Conservation (phyloP, 2,888 invertebrate species). For the Andrena hattorfiana region DNA sequence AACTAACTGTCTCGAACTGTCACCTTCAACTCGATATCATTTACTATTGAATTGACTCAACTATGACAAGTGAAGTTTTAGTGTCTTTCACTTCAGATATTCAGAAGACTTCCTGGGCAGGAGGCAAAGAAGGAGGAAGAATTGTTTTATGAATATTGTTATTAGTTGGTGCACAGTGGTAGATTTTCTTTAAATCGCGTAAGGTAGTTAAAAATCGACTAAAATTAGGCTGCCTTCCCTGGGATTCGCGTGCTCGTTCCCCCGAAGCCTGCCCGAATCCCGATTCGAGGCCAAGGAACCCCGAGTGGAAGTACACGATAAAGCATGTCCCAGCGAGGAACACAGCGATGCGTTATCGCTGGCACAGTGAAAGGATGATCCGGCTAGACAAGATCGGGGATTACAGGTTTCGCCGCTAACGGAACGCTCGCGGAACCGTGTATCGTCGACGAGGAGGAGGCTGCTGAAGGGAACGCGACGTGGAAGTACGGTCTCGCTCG, state of each 20-base stretch:
- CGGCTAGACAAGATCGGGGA: conserved; percentile 66
- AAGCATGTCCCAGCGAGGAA: conserved; percentile 48
- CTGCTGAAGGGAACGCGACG: conserved; percentile 35
- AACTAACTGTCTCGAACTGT: conserved; percentile 31
- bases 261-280: neutral
- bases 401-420: conserved; percentile 58
- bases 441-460: conserved; percentile 39
- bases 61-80: conserved; percentile 26
- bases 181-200: no score
- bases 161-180: no score
- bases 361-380: conserved; percentile 65
- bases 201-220: no score
- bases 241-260: neutral
- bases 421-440: conserved; percentile 48
- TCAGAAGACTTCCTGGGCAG: no score
- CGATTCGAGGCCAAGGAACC: conserved; percentile 17
- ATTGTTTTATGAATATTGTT: no score
- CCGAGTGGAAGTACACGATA: conserved; percentile 39
- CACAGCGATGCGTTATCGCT: conserved; percentile 60
- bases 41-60: neutral
- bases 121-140: no score
- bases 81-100: neutral
- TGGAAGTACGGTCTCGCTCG: conserved; percentile 46
- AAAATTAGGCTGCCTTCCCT: neutral
- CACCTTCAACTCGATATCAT: conserved; percentile 6